Conservation (phyloP, 92 coral and sea anemone species). For the Siderastrea radians region DNA sequence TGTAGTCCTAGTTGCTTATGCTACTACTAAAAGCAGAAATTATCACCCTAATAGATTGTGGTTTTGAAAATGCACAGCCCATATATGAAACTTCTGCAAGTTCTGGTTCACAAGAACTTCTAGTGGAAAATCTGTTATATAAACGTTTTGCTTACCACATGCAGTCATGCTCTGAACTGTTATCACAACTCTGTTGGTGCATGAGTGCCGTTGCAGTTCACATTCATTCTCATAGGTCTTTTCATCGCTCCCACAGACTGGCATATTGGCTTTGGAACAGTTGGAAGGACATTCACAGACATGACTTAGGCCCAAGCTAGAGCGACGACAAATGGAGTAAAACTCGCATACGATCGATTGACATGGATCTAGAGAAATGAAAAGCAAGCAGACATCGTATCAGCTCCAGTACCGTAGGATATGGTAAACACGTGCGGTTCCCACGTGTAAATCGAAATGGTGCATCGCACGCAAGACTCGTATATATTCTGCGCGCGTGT, state of each 20-base stretch:
- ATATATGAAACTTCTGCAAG: too few species aligned
- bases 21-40: too few species aligned
- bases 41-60: too few species aligned
- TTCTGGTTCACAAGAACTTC: too few species aligned
- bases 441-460: too few species aligned
- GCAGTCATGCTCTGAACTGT: slow-evolving; percentile 70
- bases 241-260: slow-evolving; percentile 87
- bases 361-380: slow-evolving; percentile 77
- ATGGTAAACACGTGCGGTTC: too few species aligned
- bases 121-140: too few species aligned
- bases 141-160: slow-evolving; percentile 67
- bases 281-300: slow-evolving; percentile 81
- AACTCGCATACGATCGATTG: slow-evolving; percentile 78
- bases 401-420: too few species aligned
- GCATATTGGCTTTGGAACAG: slow-evolving; percentile 70
- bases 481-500: too few species aligned
- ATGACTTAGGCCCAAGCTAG: slow-evolving; percentile 69
- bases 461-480: too few species aligned
- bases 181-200: slow-evolving; percentile 53
- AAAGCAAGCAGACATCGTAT: background rate
- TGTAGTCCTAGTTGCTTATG: too few species aligned
- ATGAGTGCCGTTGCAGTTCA: slow-evolving; percentile 78
- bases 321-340: slow-evolving; percentile 78
- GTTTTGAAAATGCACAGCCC: too few species aligned
- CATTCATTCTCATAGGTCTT: slow-evolving; percentile 91